Percentiles rank a stretch among this genome's conserved stretches.
Evolutionary conservation across 2,888 invertebrate genomes (phyloP).

Genomic region (Agonopterix alstromeriana): DNA sequence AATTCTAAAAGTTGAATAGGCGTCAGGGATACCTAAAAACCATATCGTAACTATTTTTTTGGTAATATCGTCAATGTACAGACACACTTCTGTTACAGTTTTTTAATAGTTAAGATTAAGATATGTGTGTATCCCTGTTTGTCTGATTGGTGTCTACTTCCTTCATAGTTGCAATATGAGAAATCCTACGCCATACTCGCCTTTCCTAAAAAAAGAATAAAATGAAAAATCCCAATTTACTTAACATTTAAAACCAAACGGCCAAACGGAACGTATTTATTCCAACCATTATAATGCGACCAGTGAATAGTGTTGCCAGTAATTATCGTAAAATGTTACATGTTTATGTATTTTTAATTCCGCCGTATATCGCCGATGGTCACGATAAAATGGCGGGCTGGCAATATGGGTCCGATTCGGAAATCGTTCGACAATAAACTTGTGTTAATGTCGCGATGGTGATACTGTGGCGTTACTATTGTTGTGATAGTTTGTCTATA

Average conservation of each 20-base stretch:
- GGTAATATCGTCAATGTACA: too few relatives aligned
- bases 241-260: slow-evolving; percentile 5
- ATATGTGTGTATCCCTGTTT: too few relatives aligned
- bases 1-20: too few relatives aligned
- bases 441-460: slow-evolving; percentile 43
- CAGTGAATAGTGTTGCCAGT: slow-evolving; percentile 54
- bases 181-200: too few relatives aligned
- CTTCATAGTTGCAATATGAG: too few relatives aligned
- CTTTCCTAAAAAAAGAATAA: too few relatives aligned
- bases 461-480: slow-evolving; percentile 7
- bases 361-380: slow-evolving; percentile 48
- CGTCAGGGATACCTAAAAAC: too few relatives aligned
- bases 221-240: background rate
- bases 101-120: too few relatives aligned
- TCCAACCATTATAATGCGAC: slow-evolving; percentile 52
- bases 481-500: background rate
- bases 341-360: slow-evolving; percentile 76
- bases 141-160: too few relatives aligned
- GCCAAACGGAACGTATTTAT: slow-evolving; percentile 27
- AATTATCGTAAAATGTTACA: slow-evolving; percentile 71
- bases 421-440: slow-evolving; percentile 61
- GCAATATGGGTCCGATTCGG: slow-evolving; percentile 45
- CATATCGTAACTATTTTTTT: too few relatives aligned
- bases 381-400: slow-evolving; percentile 45
- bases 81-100: too few relatives aligned